These are phyloP conservation scores for Laterallus jamaicensis DNA, from an alignment of 2,113 vertebrate species.

Conservation along the genomic window DNA sequence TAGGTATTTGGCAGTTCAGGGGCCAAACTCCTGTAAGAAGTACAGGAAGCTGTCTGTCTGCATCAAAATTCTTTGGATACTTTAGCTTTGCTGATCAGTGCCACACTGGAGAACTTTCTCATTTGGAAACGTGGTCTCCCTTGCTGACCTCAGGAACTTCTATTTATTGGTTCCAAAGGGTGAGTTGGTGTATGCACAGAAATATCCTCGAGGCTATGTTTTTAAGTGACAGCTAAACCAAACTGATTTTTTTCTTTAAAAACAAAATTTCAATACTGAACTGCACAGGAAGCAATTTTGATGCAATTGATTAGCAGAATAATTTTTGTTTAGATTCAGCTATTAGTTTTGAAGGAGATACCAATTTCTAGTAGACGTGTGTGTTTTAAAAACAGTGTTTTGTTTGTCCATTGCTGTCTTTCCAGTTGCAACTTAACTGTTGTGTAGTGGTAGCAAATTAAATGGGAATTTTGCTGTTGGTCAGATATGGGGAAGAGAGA, in stretches of 20 bases:
- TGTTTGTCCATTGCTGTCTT: neutral
- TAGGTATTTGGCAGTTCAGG: neutral
- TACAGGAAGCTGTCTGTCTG: neutral
- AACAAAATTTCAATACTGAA: neutral
- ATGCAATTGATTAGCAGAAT: neutral
- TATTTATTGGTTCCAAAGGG: neutral
- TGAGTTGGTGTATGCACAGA: neutral
- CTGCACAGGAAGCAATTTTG: neutral
- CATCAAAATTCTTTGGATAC: neutral
- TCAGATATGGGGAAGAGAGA: neutral
- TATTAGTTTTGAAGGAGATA: neutral
- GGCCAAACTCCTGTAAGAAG: neutral
- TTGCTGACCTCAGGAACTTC: neutral
- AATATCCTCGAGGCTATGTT: neutral
- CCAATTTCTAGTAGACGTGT: fast-evolving
- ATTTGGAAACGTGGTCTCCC: neutral
- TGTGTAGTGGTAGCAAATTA: neutral
- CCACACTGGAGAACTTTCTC: neutral
- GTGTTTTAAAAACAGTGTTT: neutral
- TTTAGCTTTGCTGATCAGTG: neutral
- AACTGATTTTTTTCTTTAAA: neutral
- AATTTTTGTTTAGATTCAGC: neutral
- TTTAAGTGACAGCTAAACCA: neutral
- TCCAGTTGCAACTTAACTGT: neutral
- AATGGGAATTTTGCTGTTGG: neutral